A percentile compares a stretch with the other conserved stretches of the same genome.
Conservation (phyloP, 1,140 invertebrate genomes). For the Drosophila jambulina region DNA sequence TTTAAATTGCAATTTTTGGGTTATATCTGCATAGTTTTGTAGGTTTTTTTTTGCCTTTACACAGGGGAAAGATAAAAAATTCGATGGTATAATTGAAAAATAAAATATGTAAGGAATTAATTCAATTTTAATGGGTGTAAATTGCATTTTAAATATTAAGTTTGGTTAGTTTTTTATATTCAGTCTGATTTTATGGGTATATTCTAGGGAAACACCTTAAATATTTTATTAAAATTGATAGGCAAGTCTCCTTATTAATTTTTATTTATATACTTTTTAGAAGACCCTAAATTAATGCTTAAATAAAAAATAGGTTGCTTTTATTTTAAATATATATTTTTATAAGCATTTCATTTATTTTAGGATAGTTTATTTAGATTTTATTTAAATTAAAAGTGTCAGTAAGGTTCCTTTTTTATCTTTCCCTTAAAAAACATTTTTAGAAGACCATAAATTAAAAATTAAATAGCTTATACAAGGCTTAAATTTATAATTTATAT, state of each 20-base stretch:
- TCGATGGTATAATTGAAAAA: background rate
- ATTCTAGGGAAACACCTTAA: background rate
- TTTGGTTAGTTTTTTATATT: background rate
- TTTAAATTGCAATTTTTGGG: constrained; percentile 67
- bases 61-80: background rate
- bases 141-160: background rate
- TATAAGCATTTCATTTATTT: too few species aligned
- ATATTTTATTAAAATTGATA: background rate
- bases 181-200: fast-evolving
- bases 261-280: too few species aligned
- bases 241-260: too few species aligned
- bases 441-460: too few species aligned
- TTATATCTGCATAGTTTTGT: background rate
- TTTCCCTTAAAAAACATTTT: too few species aligned
- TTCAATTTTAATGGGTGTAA: background rate
- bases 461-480: too few species aligned
- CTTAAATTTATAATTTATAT: background rate
- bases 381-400: too few species aligned
- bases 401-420: too few species aligned
- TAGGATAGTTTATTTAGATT: too few species aligned
- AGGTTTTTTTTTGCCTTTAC: background rate
- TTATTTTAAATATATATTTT: too few species aligned
- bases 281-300: too few species aligned
- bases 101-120: background rate
- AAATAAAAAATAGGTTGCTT: too few species aligned